Evolutionary conservation across 2,113 vertebrate species (phyloP).

Genomic region (Mesocricetus auratus): DNA sequence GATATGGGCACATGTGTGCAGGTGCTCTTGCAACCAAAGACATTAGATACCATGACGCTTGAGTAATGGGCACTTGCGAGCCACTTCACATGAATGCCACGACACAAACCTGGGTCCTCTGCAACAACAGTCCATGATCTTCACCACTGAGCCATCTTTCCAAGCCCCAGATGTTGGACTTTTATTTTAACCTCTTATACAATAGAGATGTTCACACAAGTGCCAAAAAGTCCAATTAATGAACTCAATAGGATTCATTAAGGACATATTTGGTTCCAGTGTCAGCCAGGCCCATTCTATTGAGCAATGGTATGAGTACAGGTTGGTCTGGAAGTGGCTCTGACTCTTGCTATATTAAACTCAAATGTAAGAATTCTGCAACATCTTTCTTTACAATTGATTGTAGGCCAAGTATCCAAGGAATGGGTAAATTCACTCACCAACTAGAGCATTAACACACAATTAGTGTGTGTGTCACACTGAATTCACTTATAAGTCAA

Average conservation of each 20-base stretch:
- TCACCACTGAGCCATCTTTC: not conserved
- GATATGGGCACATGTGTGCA: not conserved
- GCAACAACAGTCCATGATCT: not conserved
- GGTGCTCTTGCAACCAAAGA: not conserved
- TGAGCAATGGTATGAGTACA: not conserved
- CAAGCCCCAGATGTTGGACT: not conserved
- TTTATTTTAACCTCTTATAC: not conserved
- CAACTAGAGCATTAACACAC: not conserved
- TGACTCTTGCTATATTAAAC: not conserved
- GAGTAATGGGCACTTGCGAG: not conserved
- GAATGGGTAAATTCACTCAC: not conserved
- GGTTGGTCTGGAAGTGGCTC: not conserved
- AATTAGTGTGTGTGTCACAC: not conserved
- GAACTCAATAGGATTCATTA: not conserved
- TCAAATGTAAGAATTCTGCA: not conserved
- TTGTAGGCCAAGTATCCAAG: not conserved
- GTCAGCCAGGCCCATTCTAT: not conserved
- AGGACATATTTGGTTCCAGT: not conserved
- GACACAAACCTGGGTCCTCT: not conserved
- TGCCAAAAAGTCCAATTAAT: not conserved
- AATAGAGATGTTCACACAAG: not conserved
- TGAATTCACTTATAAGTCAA: not conserved
- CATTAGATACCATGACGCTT: not conserved
- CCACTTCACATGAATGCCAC: not conserved
- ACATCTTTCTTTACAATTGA: not conserved